These are phyloP conservation scores for Urocolius indicus DNA, from an alignment of 2,113 vertebrate species.

Conservation along the genomic window DNA sequence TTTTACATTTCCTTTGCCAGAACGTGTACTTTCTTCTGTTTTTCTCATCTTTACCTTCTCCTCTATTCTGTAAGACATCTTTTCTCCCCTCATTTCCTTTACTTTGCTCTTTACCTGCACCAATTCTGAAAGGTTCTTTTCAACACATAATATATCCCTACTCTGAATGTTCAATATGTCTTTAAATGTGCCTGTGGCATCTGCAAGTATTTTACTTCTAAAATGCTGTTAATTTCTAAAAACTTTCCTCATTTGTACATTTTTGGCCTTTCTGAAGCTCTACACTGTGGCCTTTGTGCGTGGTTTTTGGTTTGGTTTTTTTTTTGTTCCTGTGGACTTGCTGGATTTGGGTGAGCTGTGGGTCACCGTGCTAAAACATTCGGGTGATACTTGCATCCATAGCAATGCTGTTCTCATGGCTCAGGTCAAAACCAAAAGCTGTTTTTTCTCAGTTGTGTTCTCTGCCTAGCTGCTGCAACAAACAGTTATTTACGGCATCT, in stretches of 20 bases:
- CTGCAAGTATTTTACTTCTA: background rate
- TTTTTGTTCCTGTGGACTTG: background rate
- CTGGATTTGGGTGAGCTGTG: background rate
- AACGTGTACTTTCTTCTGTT: background rate
- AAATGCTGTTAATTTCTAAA: background rate
- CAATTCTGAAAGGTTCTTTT: background rate
- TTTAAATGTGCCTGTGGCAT: background rate
- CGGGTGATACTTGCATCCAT: background rate
- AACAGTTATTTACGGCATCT: background rate
- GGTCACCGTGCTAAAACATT: background rate
- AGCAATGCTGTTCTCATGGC: background rate
- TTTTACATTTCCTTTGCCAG: background rate
- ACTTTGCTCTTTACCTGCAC: background rate
- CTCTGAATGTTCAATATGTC: background rate
- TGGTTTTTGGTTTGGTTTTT: background rate
- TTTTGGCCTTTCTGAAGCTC: background rate
- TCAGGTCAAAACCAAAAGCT: background rate
- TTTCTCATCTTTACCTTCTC: background rate
- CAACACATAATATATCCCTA: background rate
- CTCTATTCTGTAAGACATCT: background rate
- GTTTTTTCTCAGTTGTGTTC: background rate
- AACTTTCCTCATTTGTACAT: background rate
- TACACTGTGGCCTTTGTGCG: background rate
- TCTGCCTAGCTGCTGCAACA: background rate
- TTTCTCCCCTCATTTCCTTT: background rate